Evolutionary conservation across 2,113 vertebrate genomes (phyloP), one percentile per base, ranked within the genome.

Genomic region (Asarcornis scutulata): DNA sequence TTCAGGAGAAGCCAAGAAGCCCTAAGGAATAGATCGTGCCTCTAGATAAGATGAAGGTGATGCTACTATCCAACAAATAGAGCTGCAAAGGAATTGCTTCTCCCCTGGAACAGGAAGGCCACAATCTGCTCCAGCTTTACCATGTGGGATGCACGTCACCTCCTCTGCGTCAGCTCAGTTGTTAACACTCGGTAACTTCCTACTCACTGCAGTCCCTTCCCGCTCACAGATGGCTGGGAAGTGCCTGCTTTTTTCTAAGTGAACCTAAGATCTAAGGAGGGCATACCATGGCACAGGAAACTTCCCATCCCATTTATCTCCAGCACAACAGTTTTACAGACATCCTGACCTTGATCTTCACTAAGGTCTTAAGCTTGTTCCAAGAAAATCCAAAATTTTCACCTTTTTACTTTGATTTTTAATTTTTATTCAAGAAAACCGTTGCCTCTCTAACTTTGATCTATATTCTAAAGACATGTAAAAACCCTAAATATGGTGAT

Each of bases 401-500:
- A 83, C 40, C 7, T 89, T 86, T 92, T 79, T 60, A 60, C 12
- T 85, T 59, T 42, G 27, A 31, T 29, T 50, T 23, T 93, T 77
- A n/a, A 9, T 40, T 86, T 96, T 88, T 91, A 63, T 78, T 86
- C 25, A 75, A 31, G 36, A 91, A 83, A 88, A 73, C 32, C 16
- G 3, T 74, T 80, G 42, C 64, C 8, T 86, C 17, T 20, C 29
- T 78, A 68, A 23, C 27, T 60, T 79, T 89, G 76, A 86, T 84
- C 53, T 94, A 34, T 73, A 69, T 62, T 86, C 40, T 76, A 31
- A n/a, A 17, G n/a, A 77, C 67, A 18, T 31, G 17, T 50, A 84
- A 91, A 91, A 82, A 76, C 31, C 52, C 36, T 93, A 59, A 92
- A 94, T 36, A 90, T 34, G 38, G 27, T 87, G 62, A 78, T 84